A percentile compares a stretch with the other conserved stretches of the same genome.
Conservation (phyloP, 2,113 vertebrate species). For the Anhinga rufa region DNA sequence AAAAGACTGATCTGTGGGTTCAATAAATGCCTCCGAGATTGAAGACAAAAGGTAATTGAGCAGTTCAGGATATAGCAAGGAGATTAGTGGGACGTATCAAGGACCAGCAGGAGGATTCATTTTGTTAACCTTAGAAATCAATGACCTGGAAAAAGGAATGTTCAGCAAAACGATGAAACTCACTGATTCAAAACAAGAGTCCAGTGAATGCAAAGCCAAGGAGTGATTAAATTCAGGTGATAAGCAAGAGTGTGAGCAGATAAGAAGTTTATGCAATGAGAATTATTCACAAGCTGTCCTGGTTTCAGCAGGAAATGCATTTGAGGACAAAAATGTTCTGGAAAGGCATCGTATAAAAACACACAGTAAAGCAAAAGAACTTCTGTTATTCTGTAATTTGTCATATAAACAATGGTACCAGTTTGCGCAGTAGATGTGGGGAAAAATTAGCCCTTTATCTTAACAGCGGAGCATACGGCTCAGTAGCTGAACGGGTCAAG, state of each 20-base stretch:
- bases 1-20: neutral
- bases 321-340: neutral
- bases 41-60: constrained; percentile 55
- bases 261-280: neutral
- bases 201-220: neutral
- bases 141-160: constrained; percentile 61
- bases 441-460: neutral
- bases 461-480: neutral
- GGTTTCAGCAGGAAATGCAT: neutral
- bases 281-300: neutral
- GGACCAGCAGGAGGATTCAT: constrained; percentile 27
- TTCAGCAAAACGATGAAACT: constrained; percentile 30
- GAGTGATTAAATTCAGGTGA: neutral
- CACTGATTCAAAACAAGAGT: constrained; percentile 28
- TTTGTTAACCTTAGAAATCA: constrained; percentile 51
- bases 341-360: neutral
- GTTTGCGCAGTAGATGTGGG: neutral
- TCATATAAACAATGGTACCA: neutral
- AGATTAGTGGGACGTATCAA: neutral
- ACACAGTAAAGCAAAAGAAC: neutral
- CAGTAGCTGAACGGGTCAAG: neutral
- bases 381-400: neutral
- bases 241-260: neutral
- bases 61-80: neutral
- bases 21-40: constrained; percentile 23